A percentile compares a stretch with the other conserved stretches of the same genome.
These are phyloP conservation scores for Cyclargus thomasi DNA, from an alignment of 1,140 invertebrate species.

Conservation along the genomic window DNA sequence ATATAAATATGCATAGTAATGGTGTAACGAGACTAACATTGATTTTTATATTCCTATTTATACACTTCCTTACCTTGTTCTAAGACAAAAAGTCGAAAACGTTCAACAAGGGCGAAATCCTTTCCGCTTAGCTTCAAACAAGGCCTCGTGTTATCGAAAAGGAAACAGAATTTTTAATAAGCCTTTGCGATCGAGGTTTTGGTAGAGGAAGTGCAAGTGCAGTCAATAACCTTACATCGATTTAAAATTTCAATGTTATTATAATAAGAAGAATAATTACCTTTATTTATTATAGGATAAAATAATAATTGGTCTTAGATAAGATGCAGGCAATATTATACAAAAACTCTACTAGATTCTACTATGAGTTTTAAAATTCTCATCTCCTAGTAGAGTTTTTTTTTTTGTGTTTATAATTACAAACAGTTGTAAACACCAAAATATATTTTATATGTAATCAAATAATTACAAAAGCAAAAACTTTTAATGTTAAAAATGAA, in stretches of 20 bases:
- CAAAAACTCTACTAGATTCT: too few species aligned
- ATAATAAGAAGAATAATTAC: too few species aligned
- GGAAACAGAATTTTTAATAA: background rate
- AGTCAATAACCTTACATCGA: background rate
- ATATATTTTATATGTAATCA: too few species aligned
- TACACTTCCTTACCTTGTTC: constrained; percentile 21
- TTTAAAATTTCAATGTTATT: background rate
- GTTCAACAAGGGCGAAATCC: background rate
- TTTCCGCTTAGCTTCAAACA: background rate
- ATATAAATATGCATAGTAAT: constrained; percentile 42
- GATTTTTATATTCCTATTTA: constrained; percentile 29
- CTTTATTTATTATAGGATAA: too few species aligned
- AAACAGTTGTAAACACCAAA: too few species aligned
- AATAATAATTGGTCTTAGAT: too few species aligned
- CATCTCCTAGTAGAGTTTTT: too few species aligned
- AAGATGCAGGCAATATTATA: too few species aligned
- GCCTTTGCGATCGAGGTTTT: background rate
- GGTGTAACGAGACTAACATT: constrained; percentile 19
- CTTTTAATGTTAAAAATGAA: too few species aligned
- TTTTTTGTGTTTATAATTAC: too few species aligned
- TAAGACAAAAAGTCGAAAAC: constrained; percentile 19
- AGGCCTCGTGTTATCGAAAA: background rate
- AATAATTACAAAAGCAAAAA: too few species aligned
- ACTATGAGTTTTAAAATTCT: too few species aligned
- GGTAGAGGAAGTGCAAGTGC: background rate